phyloP scores from a whole-genome alignment of 2,113 vertebrate species.

The Apodemus sylvaticus region DNA sequence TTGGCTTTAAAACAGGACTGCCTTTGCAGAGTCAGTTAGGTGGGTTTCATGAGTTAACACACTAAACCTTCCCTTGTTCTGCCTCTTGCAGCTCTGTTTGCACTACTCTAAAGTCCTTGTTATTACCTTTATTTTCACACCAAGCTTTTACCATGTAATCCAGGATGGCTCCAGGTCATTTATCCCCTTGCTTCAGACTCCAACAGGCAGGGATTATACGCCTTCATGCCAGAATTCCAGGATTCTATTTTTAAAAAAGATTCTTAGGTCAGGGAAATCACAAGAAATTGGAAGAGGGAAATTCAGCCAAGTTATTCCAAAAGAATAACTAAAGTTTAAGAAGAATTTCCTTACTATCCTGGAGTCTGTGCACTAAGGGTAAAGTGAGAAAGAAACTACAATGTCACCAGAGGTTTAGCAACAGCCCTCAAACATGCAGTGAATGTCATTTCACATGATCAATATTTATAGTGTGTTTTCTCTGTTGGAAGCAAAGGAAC shows the following conservation, averaged over 20 bases:
- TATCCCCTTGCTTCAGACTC: not conserved
- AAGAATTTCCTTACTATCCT: not conserved
- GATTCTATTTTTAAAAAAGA: slow-evolving; percentile 23
- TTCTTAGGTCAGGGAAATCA: not conserved
- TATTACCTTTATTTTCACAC: not conserved
- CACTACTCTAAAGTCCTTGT: not conserved
- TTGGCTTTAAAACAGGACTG: slow-evolving; percentile 23
- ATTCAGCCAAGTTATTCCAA: not conserved
- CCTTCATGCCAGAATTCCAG: not conserved
- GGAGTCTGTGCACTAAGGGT: not conserved
- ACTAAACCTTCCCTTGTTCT: not conserved
- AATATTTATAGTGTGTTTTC: slow-evolving; percentile 13
- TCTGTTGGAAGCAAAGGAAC: not conserved
- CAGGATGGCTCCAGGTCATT: not conserved
- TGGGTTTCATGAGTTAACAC: not conserved
- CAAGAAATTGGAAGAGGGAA: slow-evolving; percentile 10
- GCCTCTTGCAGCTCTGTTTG: not conserved
- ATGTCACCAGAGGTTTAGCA: not conserved
- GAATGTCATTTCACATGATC: not conserved
- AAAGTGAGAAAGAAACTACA: slow-evolving; percentile 10
- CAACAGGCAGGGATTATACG: not conserved
- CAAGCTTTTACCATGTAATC: not conserved
- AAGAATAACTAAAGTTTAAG: not conserved
- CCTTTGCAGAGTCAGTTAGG: not conserved
- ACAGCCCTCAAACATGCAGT: not conserved